phyloP scores from a whole-genome alignment of 2,888 invertebrate species.

The Drosophila nigricruria region DNA sequence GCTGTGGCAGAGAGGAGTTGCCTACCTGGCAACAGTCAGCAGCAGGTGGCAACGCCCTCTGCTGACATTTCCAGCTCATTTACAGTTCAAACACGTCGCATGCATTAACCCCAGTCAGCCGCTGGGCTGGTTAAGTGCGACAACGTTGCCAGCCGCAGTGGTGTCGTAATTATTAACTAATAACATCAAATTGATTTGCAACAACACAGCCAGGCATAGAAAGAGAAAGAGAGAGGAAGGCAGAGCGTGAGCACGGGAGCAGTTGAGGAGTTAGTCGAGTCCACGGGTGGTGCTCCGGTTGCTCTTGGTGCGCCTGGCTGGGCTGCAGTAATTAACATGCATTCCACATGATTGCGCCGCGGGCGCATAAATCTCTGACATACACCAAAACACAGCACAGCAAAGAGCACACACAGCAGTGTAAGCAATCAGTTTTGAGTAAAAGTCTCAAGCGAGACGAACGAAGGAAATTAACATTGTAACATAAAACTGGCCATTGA shows the following conservation, averaged over 20 bases:
- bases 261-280: neutral
- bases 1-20: neutral
- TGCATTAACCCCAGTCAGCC: slow-evolving; percentile 71
- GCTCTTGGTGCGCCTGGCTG: slow-evolving; percentile 41
- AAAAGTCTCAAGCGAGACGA: slow-evolving; percentile 62
- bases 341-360: slow-evolving; percentile 78
- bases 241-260: neutral
- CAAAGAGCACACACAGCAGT: slow-evolving; percentile 18
- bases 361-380: slow-evolving; percentile 70
- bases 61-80: slow-evolving; percentile 79
- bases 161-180: slow-evolving; percentile 79
- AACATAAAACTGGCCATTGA: slow-evolving; percentile 81
- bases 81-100: slow-evolving; percentile 79
- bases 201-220: slow-evolving; percentile 53
- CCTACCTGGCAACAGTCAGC: neutral
- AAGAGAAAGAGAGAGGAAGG: neutral
- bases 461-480: slow-evolving; percentile 76
- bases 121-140: slow-evolving; percentile 71
- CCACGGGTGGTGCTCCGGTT: neutral
- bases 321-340: slow-evolving; percentile 77
- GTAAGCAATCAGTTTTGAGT: slow-evolving; percentile 72
- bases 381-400: slow-evolving; percentile 19
- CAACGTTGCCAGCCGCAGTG: slow-evolving; percentile 57
- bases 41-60: slow-evolving; percentile 42
- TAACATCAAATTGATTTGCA: slow-evolving; percentile 81